phyloP scores from a whole-genome alignment of 2,888 invertebrate genomes.

The Lordiphosa andalusiaca region DNA sequence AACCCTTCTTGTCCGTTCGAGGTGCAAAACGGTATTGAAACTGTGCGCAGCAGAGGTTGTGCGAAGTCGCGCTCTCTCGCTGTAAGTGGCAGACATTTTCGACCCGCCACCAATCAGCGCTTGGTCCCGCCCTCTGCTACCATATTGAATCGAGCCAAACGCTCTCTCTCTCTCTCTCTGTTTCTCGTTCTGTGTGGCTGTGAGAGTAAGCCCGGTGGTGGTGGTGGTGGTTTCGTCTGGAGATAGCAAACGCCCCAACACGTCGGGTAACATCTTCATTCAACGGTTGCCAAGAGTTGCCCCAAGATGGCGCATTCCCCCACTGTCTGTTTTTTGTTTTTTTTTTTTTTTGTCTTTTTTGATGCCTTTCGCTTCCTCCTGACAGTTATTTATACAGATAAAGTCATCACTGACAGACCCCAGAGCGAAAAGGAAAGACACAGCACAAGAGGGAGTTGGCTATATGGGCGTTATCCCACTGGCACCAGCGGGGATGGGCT shows the following conservation, averaged over 20 bases:
- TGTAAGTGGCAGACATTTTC: conserved; percentile 13
- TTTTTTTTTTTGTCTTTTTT: conserved; percentile 19
- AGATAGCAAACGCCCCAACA: conserved; percentile 58
- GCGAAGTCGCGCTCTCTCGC: conserved; percentile 13
- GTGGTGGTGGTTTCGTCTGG: conserved; percentile 41
- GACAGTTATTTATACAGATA: conserved; percentile 77
- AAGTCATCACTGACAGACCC: conserved; percentile 74
- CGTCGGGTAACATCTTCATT: conserved; percentile 40
- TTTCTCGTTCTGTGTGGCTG: too few species aligned
- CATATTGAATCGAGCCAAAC: background rate
- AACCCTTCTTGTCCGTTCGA: conserved; percentile 78
- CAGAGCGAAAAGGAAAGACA: conserved; percentile 15
- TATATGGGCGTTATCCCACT: background rate
- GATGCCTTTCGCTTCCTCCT: conserved; percentile 28
- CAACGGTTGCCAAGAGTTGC: conserved; percentile 46
- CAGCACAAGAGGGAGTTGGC: conserved; percentile 28
- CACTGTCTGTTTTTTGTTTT: background rate
- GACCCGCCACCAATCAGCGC: background rate
- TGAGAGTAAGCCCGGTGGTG: conserved; percentile 4
- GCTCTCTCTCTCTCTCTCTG: background rate
- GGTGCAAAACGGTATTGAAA: conserved; percentile 79
- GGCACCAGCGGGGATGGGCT: conserved; percentile 17
- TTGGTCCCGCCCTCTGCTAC: conserved; percentile 1
- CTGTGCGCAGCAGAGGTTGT: conserved; percentile 53
- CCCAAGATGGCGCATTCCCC: conserved; percentile 32